Evolutionary conservation across 2,888 invertebrate genomes (phyloP), one percentile per base, ranked within the genome.

Genomic region (Tanytarsus gracilentus): DNA sequence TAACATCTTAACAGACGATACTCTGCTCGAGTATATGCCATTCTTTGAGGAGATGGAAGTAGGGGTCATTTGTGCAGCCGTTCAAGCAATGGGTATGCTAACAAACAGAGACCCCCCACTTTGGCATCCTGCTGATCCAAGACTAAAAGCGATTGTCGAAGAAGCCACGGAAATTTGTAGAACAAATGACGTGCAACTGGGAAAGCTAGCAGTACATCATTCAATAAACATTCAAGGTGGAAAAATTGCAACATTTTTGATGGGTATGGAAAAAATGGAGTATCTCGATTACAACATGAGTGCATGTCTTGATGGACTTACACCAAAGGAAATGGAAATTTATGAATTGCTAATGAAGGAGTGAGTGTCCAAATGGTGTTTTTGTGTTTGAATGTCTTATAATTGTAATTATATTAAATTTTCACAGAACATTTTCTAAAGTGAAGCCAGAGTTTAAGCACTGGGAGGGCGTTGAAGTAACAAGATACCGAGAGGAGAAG

Each of bases 261-360:
- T 60, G 50, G 60, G 60, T 8, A 60, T 60, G 60, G 60, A 61
- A 23, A 53, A 52, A 61, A 61, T 61, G 61, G 50, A 60, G 36
- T 60, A 60, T 50, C 71, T 90, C 25, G 66, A 75, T 4, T 76
- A 78, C 59, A 89, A 88, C 67, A 67, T 93, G 39, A 76, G 81
- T 50, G 78, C 86, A 1, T 67, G 81, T 26, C 74, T 76, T 14
- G 77, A 80, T 61, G 87, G 87, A 0, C 76, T 91, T 29, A 80
- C 76, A 3, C 75, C 78, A 1, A 73, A 80, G 63, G 92, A 93
- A 72, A 75, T 77, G 67, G 69, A 75, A 67, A 74, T 85, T 3
- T 74, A 87, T 39, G 68, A 75, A 29, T 79, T 83, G 63, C 70
- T 88, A n/a, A 78, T 79, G 67, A 76, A 75, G 65, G 82, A 77